Percentiles rank a stretch among this genome's conserved stretches.
phyloP scores from a whole-genome alignment of 2,888 invertebrate species.

The Pomacea canaliculata region DNA sequence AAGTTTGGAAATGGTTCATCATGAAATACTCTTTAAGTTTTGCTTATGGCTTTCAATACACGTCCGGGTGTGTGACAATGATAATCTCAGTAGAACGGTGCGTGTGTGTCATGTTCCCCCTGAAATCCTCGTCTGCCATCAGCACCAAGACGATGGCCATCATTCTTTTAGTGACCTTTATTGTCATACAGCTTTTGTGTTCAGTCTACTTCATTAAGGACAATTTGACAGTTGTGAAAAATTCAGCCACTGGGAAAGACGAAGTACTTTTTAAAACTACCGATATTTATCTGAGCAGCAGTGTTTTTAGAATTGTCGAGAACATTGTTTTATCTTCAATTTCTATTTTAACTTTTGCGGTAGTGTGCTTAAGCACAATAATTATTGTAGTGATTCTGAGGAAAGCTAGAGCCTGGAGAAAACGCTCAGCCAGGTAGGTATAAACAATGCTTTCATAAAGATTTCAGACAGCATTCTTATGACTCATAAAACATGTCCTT shows the following conservation, averaged over 20 bases:
- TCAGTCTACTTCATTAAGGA: not conserved
- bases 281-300: not conserved
- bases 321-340: too few relatives aligned
- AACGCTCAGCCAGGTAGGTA: too few relatives aligned
- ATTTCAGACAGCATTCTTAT: too few relatives aligned
- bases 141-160: not conserved
- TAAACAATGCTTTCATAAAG: too few relatives aligned
- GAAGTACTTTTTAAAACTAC: not conserved
- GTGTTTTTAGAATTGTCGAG: not conserved
- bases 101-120: too few relatives aligned
- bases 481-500: too few relatives aligned
- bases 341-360: too few relatives aligned
- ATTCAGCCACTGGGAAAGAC: not conserved
- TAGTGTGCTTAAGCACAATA: too few relatives aligned
- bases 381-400: too few relatives aligned
- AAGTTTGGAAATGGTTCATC: not conserved
- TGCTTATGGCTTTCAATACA: not conserved
- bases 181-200: not conserved
- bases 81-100: too few relatives aligned
- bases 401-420: too few relatives aligned
- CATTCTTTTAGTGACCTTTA: not conserved
- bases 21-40: not conserved
- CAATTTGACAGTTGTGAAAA: not conserved
- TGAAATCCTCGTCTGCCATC: too few relatives aligned
- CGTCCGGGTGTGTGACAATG: not conserved